phyloP scores from a whole-genome alignment of 2,888 invertebrate species.

The Drosophila nigricruria region DNA sequence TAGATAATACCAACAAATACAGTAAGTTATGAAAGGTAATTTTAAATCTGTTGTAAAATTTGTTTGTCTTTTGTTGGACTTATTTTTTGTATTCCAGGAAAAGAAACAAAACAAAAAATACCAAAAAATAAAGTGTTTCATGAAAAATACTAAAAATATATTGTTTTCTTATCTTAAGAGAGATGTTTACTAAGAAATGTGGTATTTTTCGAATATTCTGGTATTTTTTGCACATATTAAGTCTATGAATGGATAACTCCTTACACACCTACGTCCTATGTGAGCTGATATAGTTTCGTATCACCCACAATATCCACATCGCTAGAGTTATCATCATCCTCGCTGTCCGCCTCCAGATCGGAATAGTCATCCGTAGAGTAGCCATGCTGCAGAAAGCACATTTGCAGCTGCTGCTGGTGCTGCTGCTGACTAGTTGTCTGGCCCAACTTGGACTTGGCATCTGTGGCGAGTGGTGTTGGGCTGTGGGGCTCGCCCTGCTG shows the following conservation, averaged over 20 bases:
- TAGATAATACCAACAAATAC: not conserved
- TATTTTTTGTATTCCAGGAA: not conserved
- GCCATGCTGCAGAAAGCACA: constrained; percentile 80
- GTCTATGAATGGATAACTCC: constrained; percentile 5
- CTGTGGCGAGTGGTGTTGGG: constrained; percentile 35
- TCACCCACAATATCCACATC: constrained; percentile 85
- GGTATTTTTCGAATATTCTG: not conserved
- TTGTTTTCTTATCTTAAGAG: not conserved
- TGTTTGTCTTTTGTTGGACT: not conserved
- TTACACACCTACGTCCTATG: constrained; percentile 64
- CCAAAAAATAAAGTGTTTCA: too few relatives aligned
- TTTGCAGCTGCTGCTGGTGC: constrained; percentile 76
- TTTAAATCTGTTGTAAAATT: not conserved
- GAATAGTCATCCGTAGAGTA: constrained; percentile 85
- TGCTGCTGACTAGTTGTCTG: constrained; percentile 60
- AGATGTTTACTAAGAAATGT: not conserved
- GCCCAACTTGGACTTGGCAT: constrained; percentile 54
- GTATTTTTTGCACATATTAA: constrained; percentile 2
- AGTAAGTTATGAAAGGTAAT: not conserved
- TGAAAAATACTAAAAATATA: not conserved
- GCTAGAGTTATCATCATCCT: constrained; percentile 84
- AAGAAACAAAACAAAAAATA: not conserved
- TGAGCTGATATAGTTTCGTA: constrained; percentile 83
- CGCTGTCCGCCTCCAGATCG: constrained; percentile 80
- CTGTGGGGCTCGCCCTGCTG: constrained; percentile 53